Evolutionary conservation across 2,113 vertebrate species (phyloP).

Genomic region (Mellivora capensis): DNA sequence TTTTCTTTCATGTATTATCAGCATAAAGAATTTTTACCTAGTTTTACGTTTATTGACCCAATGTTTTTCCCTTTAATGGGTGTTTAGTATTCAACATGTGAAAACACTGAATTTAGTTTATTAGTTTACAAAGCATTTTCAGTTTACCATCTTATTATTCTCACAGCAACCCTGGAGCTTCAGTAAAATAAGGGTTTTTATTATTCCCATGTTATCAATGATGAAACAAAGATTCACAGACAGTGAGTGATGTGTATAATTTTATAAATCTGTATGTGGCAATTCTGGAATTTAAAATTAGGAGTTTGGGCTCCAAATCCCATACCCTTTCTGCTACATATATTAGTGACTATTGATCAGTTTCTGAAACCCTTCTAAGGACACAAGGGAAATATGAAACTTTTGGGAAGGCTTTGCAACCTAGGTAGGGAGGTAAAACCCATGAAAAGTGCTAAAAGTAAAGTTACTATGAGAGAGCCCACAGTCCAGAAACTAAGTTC

Average conservation of each 20-base stretch:
- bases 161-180: background rate
- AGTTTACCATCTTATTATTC: background rate
- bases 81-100: background rate
- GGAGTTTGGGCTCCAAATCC: background rate
- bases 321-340: background rate
- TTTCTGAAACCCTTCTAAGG: background rate
- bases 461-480: background rate
- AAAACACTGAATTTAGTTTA: background rate
- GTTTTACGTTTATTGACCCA: background rate
- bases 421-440: background rate
- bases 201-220: background rate
- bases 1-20: background rate
- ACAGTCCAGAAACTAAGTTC: background rate
- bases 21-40: background rate
- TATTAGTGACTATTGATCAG: background rate
- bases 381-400: background rate
- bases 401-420: background rate
- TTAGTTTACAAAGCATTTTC: background rate
- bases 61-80: background rate
- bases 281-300: background rate
- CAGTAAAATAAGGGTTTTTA: background rate
- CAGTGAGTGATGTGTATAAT: background rate
- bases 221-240: background rate
- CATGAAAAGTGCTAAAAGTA: background rate
- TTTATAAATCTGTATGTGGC: background rate